Conservation (phyloP, 2,888 invertebrate species). For the Drosophila peninsularis region DNA sequence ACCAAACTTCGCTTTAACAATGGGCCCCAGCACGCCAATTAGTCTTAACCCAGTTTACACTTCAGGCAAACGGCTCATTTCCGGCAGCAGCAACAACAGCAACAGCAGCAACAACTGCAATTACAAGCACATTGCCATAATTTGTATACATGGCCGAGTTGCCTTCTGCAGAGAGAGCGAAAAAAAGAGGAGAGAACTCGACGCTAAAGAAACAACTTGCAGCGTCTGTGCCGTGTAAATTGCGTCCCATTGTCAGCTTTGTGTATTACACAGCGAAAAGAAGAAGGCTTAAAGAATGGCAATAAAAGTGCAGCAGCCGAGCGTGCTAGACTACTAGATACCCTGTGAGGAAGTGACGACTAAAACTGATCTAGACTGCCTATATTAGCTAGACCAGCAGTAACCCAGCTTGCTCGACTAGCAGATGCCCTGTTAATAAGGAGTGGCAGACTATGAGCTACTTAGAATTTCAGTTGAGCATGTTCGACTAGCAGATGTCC, state of each 20-base stretch:
- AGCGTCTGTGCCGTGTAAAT: conserved; percentile 67
- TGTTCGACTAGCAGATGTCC: neutral
- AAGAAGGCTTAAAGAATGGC: neutral
- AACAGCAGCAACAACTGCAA: conserved; percentile 26
- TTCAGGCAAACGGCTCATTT: conserved; percentile 74
- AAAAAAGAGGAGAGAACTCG: neutral
- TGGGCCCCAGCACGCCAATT: conserved; percentile 70
- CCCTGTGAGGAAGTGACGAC: no score
- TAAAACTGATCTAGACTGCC: no score
- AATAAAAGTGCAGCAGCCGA: neutral
- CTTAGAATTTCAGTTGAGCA: neutral
- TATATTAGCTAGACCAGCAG: neutral
- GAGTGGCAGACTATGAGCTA: no score
- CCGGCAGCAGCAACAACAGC: conserved; percentile 44
- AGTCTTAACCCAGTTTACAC: conserved; percentile 82
- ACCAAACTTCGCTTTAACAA: conserved; percentile 50
- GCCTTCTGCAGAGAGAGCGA: conserved; percentile 23
- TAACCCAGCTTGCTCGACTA: neutral
- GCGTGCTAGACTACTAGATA: neutral
- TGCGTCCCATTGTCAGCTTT: conserved; percentile 70
- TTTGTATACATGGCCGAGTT: conserved; percentile 71
- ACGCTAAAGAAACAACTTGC: conserved; percentile 35
- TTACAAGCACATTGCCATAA: conserved; percentile 58
- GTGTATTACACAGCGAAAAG: conserved; percentile 16
- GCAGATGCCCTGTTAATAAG: neutral